A percentile compares a stretch with the other conserved stretches of the same genome.
phyloP scores from a whole-genome alignment of 2,888 invertebrate genomes.

The Diloba caeruleocephala region DNA sequence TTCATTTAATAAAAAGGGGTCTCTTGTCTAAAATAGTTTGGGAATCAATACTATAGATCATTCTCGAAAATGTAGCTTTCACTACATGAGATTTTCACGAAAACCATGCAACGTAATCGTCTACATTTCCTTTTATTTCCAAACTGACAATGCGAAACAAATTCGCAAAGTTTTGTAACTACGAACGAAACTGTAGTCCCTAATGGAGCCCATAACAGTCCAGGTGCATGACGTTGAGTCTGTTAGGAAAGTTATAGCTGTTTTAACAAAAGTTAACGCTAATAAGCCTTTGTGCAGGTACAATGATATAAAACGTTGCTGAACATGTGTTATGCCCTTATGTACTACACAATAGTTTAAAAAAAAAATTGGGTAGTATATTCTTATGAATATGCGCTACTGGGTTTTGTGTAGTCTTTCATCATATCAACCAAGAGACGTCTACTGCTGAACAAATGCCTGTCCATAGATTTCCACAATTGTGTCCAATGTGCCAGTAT shows the following conservation, averaged over 20 bases:
- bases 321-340: constrained; percentile 15
- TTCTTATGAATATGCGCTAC: no score
- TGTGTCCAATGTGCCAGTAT: no score
- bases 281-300: constrained; percentile 35
- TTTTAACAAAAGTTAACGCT: constrained; percentile 36
- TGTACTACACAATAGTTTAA: no score
- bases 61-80: no score
- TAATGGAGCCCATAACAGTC: constrained; percentile 42
- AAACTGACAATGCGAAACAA: constrained; percentile 27
- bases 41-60: no score
- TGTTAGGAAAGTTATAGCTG: constrained; percentile 45
- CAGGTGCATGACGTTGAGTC: constrained; percentile 50
- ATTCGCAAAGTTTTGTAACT: constrained; percentile 29
- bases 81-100: not conserved
- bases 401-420: no score
- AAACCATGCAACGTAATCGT: not conserved
- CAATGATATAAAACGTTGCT: constrained; percentile 35
- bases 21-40: no score
- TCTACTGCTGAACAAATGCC: no score
- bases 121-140: constrained; percentile 1
- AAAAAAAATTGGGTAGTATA: no score
- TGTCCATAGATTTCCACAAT: no score
- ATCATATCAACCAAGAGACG: no score
- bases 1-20: no score
- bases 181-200: constrained; percentile 27